Conservation (phyloP, 2,797 vertebrate species). For the Glossophaga mutica region DNA sequence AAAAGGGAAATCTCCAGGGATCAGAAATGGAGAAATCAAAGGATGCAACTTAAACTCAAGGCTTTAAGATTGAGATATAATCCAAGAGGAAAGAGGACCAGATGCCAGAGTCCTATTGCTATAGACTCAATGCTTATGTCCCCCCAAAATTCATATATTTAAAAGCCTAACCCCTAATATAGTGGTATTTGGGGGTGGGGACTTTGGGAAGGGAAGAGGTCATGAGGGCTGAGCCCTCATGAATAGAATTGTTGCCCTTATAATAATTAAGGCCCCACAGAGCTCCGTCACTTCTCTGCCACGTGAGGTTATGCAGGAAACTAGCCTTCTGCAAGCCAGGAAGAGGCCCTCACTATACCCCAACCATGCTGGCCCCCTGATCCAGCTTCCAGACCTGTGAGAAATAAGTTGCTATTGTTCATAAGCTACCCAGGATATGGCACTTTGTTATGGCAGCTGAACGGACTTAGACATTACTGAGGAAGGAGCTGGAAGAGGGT, state of each 20-base stretch:
- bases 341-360: not conserved
- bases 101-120: too few species aligned
- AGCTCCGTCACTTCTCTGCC: not conserved
- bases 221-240: not conserved
- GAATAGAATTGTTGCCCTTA: not conserved
- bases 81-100: not conserved
- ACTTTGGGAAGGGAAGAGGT: not conserved
- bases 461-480: not conserved
- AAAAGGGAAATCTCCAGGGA: not conserved
- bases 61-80: not conserved
- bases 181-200: not conserved
- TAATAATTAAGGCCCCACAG: not conserved
- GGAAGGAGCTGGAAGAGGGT: rapidly evolving
- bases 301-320: not conserved
- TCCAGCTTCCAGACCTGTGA: not conserved
- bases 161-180: not conserved
- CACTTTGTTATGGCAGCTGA: not conserved
- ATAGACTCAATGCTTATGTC: not conserved
- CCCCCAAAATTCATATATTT: not conserved
- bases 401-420: not conserved
- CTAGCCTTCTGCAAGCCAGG: not conserved
- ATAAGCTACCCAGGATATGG: not conserved
- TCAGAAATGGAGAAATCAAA: not conserved
- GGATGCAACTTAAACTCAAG: not conserved
- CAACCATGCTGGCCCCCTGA: not conserved